A percentile compares a stretch with the other conserved stretches of the same genome.
Conservation (phyloP, 2,888 invertebrate genomes). For the Lathronympha strigana region DNA sequence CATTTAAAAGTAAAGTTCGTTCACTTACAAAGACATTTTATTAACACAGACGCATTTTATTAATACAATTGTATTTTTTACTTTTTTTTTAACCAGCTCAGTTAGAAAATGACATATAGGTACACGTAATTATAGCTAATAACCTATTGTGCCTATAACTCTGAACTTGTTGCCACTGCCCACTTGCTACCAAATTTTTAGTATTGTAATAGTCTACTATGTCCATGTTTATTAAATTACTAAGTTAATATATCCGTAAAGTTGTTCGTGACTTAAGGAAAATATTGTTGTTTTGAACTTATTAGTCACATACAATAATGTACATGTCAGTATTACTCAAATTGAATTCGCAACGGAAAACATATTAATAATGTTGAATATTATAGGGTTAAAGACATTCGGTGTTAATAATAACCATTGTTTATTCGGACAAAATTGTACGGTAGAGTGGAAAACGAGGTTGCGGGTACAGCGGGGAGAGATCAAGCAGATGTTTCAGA, state of each 20-base stretch:
- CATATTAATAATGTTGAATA: background rate
- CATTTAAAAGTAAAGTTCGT: no score
- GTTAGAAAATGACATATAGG: no score
- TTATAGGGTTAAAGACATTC: background rate
- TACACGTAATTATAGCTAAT: no score
- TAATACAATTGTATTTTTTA: no score
- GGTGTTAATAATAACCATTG: background rate
- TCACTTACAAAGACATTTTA: no score
- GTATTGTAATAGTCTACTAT: background rate
- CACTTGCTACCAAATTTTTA: no score
- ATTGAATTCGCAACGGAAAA: background rate
- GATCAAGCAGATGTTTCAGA: background rate
- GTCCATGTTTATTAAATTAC: background rate
- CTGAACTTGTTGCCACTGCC: no score
- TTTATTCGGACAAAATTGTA: slow-evolving; percentile 10
- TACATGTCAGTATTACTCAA: background rate
- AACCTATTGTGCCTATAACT: no score
- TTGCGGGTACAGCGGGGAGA: background rate
- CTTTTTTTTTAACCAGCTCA: no score
- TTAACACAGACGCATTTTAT: no score
- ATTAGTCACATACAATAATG: background rate
- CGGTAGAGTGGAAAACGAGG: slow-evolving; percentile 17
- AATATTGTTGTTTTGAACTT: background rate
- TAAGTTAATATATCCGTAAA: background rate
- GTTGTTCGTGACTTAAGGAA: slow-evolving; percentile 1